Conservation (phyloP, 2,113 vertebrate species). For the Orthonyx spaldingii region DNA sequence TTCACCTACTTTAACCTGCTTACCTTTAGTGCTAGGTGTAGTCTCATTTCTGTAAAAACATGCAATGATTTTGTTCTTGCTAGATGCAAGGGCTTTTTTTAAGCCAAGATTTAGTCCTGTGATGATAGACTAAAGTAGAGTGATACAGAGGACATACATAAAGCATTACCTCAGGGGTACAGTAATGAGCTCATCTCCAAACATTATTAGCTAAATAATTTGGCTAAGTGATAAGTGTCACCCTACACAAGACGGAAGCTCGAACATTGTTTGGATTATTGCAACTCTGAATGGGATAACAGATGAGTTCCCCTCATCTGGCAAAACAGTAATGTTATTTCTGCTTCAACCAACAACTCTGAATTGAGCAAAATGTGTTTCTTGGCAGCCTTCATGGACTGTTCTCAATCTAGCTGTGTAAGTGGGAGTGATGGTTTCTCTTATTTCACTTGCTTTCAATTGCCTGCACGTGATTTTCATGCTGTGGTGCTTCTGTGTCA, state of each 20-base stretch:
- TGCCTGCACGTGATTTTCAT: background rate
- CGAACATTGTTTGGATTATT: background rate
- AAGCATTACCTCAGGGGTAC: background rate
- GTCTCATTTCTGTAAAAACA: background rate
- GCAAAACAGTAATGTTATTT: background rate
- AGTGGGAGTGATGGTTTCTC: background rate
- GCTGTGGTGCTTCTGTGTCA: background rate
- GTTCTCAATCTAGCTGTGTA: background rate
- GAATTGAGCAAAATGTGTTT: background rate
- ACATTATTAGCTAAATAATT: background rate
- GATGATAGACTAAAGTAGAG: background rate
- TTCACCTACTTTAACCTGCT: background rate
- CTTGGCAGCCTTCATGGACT: background rate
- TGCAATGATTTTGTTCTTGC: background rate
- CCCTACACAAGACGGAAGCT: background rate
- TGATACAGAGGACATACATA: background rate
- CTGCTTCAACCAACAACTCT: background rate
- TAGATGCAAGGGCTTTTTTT: background rate
- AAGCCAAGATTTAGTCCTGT: background rate
- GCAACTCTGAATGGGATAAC: background rate
- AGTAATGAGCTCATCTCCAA: background rate
- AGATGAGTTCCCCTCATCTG: background rate
- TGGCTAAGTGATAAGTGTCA: background rate
- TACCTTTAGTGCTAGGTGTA: background rate
- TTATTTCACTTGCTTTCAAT: background rate